Percentiles rank a stretch among this genome's conserved stretches.
Evolutionary conservation across 2,888 invertebrate genomes (phyloP).

Genomic region (Brachyptera risi): DNA sequence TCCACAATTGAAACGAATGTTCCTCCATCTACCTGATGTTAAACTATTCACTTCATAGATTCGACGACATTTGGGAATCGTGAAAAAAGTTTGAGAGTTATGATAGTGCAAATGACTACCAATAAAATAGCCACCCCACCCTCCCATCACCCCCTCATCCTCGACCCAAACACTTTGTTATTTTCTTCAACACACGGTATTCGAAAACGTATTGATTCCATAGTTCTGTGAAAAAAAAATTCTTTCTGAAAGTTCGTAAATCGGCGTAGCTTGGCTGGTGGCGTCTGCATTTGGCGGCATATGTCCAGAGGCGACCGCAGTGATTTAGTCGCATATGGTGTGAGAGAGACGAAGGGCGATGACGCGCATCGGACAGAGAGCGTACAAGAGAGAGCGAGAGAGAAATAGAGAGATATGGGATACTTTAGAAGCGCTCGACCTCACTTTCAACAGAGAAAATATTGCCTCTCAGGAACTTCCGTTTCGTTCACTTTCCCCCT

Average conservation of each 20-base stretch:
- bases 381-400: no score
- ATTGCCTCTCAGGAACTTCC: constrained; percentile 29
- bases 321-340: constrained; percentile 12
- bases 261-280: neutral
- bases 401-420: neutral
- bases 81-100: constrained; percentile 12
- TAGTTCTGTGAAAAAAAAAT: neutral
- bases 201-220: constrained; percentile 16
- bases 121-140: constrained; percentile 2
- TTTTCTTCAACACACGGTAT: constrained; percentile 12
- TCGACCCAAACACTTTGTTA: no score
- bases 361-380: constrained; percentile 5
- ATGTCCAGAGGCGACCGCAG: constrained; percentile 19
- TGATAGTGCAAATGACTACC: constrained; percentile 14
- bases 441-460: constrained; percentile 28
- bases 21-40: constrained; percentile 4
- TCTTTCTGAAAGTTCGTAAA: neutral
- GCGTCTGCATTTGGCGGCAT: constrained; percentile 8
- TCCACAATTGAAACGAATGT: no score
- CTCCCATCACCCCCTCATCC: neutral
- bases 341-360: neutral
- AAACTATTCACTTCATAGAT: constrained; percentile 6
- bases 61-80: neutral
- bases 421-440: constrained; percentile 16
- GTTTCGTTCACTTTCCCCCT: neutral